Conservation (phyloP, 2,113 vertebrate genomes). For the Jacana jacana region DNA sequence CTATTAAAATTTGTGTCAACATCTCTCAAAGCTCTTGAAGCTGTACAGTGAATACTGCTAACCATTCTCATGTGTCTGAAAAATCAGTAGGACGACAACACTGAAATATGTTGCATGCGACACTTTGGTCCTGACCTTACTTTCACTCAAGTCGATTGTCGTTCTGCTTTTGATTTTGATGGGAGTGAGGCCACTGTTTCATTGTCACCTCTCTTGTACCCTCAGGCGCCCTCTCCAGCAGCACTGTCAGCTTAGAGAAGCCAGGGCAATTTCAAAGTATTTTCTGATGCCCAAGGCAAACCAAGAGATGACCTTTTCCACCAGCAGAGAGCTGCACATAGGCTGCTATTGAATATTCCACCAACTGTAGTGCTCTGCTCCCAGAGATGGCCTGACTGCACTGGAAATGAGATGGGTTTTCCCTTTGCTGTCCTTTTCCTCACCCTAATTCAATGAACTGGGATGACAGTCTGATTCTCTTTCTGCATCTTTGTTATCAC, state of each 20-base stretch:
- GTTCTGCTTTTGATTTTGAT: neutral
- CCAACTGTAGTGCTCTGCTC: neutral
- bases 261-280: neutral
- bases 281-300: slow-evolving; percentile 33
- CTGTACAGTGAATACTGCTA: neutral
- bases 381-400: neutral
- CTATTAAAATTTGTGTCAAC: neutral
- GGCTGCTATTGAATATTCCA: slow-evolving; percentile 22
- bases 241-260: neutral
- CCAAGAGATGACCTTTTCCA: slow-evolving; percentile 19
- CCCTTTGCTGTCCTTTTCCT: neutral
- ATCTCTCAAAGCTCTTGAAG: neutral
- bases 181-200: neutral
- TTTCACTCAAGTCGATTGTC: neutral
- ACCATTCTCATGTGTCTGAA: neutral
- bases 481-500: neutral
- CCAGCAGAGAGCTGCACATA: neutral
- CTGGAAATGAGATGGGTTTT: neutral
- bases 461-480: neutral
- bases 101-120: neutral
- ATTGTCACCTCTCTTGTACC: neutral
- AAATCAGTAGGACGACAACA: neutral
- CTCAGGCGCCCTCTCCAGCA: neutral
- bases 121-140: neutral
- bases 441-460: neutral